Conservation (phyloP, 1,140 invertebrate genomes). For the Monomorium pharaonis region DNA sequence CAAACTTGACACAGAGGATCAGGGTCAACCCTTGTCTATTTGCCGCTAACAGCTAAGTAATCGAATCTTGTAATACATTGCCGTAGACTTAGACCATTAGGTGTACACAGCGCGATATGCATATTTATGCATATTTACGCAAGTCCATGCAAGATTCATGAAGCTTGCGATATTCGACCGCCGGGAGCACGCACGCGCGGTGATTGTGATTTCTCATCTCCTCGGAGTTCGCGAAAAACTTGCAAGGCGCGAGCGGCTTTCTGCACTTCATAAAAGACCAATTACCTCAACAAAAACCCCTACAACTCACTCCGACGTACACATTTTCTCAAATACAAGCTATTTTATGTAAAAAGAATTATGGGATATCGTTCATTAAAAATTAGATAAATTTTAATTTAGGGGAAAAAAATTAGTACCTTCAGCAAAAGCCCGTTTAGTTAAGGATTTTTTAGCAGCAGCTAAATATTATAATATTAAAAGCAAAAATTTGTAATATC, state of each 20-base stretch:
- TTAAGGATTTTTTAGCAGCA: background rate
- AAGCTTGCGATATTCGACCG: background rate
- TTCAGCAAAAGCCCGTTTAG: too few relatives aligned
- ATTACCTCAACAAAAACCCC: background rate
- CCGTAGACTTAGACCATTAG: constrained; percentile 31
- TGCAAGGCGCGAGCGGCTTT: background rate
- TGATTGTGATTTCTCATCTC: background rate
- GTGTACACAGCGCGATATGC: constrained; percentile 18
- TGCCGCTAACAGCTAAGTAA: constrained; percentile 77
- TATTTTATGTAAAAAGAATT: too few relatives aligned
- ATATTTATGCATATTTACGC: constrained; percentile 57
- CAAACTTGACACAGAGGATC: constrained; percentile 55
- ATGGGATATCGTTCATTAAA: too few relatives aligned
- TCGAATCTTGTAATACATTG: constrained; percentile 69
- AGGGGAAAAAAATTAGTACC: too few relatives aligned
- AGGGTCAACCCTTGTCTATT: constrained; percentile 69
- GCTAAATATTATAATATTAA: background rate
- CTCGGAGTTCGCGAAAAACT: background rate
- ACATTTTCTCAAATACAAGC: background rate
- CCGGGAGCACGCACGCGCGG: background rate
- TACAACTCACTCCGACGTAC: background rate
- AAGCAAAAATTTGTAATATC: constrained; percentile 13
- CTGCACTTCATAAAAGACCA: background rate
- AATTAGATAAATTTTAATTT: background rate
- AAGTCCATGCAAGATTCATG: constrained; percentile 49